Percentiles rank a stretch among this genome's conserved stretches.
Conservation (phyloP, 2,113 vertebrate species). For the Bujurquina vittata region DNA sequence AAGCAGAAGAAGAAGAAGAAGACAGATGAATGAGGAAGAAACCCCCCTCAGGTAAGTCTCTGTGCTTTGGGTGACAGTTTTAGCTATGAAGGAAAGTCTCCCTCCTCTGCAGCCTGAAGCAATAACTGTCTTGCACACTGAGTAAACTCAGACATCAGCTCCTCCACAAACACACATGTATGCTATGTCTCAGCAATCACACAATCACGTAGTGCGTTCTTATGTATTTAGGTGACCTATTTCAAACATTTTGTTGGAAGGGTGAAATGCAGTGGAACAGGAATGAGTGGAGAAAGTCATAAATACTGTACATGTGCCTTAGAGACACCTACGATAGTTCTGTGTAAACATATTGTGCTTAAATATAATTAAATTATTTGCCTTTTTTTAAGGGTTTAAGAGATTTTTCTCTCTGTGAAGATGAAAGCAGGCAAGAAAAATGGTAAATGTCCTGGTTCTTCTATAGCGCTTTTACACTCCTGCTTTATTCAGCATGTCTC, state of each 20-base stretch:
- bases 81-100: not conserved
- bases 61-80: not conserved
- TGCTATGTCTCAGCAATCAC: constrained; percentile 40
- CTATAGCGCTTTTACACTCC: no score
- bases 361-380: not conserved
- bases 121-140: not conserved
- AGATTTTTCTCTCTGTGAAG: not conserved
- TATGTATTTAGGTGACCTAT: not conserved
- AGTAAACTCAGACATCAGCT: not conserved
- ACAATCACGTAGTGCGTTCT: not conserved
- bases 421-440: constrained; percentile 42
- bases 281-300: not conserved
- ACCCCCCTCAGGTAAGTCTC: not conserved
- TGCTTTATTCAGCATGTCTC: no score
- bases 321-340: not conserved
- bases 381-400: constrained; percentile 5
- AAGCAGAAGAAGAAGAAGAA: not conserved
- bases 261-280: not conserved
- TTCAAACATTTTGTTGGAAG: constrained; percentile 7
- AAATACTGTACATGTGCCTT: not conserved
- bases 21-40: not conserved
- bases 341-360: not conserved
- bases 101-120: not conserved
- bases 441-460: no score
- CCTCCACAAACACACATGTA: constrained; percentile 23